Conservation (phyloP, 2,797 vertebrate genomes). For the Leptoclinus maculatus region DNA sequence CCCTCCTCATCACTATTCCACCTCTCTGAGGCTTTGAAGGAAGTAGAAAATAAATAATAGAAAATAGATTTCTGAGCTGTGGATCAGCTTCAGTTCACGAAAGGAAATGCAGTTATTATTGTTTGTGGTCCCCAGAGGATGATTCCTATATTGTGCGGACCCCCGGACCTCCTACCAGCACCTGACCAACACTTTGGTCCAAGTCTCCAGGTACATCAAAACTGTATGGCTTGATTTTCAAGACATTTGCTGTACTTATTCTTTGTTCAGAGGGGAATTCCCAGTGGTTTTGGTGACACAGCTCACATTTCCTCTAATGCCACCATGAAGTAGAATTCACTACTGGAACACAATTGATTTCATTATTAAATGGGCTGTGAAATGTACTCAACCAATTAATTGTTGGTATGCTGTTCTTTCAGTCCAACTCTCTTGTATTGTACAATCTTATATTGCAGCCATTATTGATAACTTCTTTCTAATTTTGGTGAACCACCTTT, state of each 20-base stretch:
- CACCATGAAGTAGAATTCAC: neutral
- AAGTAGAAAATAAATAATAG: slow-evolving; percentile 31
- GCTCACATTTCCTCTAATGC: neutral
- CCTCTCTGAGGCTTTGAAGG: slow-evolving; percentile 37
- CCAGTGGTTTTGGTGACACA: neutral
- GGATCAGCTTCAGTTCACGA: neutral
- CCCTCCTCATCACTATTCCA: slow-evolving; percentile 3
- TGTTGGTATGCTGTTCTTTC: neutral
- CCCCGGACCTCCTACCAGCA: neutral
- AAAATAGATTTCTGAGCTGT: slow-evolving; percentile 50
- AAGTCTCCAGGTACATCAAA: neutral
- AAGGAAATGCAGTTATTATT: neutral
- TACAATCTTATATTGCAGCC: neutral
- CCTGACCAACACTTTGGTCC: neutral
- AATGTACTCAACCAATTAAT: neutral
- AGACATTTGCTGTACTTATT: neutral
- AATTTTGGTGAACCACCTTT: neutral
- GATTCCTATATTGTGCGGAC: neutral
- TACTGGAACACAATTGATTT: neutral
- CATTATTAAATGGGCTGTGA: neutral
- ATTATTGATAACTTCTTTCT: no score
- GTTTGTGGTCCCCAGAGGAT: neutral
- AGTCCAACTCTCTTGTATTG: no score
- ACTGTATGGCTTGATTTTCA: neutral
- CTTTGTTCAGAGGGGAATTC: neutral